Base-by-base conservation (phyloP, 1,140 invertebrate species). In the Hyposmocoma kahamanoa region DNA sequence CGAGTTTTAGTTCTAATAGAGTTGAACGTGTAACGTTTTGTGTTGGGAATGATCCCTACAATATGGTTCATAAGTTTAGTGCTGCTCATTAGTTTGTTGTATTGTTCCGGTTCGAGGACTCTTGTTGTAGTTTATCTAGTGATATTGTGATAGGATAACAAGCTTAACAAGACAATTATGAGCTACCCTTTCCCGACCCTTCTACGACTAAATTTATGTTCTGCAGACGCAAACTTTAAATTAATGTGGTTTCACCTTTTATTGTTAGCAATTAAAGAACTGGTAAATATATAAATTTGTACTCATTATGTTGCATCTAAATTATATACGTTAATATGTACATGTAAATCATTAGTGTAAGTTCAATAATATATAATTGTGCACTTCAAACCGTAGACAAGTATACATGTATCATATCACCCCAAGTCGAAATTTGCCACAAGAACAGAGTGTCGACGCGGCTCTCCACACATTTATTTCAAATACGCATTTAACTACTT, bases 401-500 rank as follows among this genome's bases (percentile, higher is more conserved):
- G 6, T 28, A 28, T 6, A 28, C 6, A 6, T 45, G 42, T 34
- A 53, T 45, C 45, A 34, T 38, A 44, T 46, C 43, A 24, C 22
- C 20, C 18, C 17, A 47, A 56, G 48, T 53, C 52, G 63, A 67
- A 72, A 70, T 67, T 57, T 57, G 51, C 59, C 53, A 57, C 19
- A 24, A 53, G 22, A 54, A 69, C 57, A 56, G 59, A 50, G 56
- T 47, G 56, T 57, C 50, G 47, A 54, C 53, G 44, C 59, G 18
- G 47, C 56, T 42, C 50, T 50, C 60, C 58, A 67, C 58, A 47
- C 30, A 36, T 47, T 34, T 22, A 50, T 68, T 69, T 69, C 66
- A 61, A 69, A 78, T 70, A 67, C 59, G 56, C 58, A 67, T 67
- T 73, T 66, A 77, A 72, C 70, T 63, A 56, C 71, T 72, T 71